Evolutionary conservation across 2,113 vertebrate genomes (phyloP).

Genomic region (Neoarius graeffei): DNA sequence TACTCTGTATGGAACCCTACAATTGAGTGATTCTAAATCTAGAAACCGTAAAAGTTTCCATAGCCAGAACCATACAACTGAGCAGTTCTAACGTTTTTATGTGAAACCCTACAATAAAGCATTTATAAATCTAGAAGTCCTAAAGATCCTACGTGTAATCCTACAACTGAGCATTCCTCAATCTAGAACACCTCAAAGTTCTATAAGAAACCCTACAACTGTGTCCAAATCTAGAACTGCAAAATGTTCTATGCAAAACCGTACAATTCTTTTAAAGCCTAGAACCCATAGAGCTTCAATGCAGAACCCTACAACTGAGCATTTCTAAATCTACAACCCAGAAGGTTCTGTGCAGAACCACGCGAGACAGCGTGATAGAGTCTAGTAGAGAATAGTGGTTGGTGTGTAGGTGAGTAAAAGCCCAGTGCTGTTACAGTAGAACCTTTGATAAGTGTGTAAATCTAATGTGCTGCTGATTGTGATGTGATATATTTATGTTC

Average conservation of each 20-base stretch:
- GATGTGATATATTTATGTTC: neutral
- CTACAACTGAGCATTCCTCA: neutral
- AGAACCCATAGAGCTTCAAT: neutral
- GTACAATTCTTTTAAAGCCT: neutral
- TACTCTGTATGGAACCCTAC: too few species aligned
- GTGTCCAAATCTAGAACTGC: neutral
- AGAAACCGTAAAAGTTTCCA: too few species aligned
- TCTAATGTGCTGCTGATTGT: neutral
- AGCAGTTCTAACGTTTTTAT: too few species aligned
- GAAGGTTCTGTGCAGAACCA: neutral
- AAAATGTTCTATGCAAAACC: neutral
- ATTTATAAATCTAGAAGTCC: too few species aligned
- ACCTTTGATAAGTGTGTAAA: conserved; percentile 19
- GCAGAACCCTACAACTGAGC: neutral
- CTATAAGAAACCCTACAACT: neutral
- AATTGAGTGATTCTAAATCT: too few species aligned
- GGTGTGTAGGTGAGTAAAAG: neutral
- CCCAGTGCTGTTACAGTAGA: neutral
- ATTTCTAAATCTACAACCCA: neutral
- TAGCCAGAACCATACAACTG: too few species aligned
- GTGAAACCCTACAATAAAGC: too few species aligned
- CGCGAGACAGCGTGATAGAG: neutral
- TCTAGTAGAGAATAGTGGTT: neutral
- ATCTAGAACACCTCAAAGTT: neutral
- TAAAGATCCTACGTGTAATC: neutral